Evolutionary conservation across 1,140 invertebrate genomes (phyloP), one percentile per base, ranked within the genome.

Genomic region (Zaprionus taronus): DNA sequence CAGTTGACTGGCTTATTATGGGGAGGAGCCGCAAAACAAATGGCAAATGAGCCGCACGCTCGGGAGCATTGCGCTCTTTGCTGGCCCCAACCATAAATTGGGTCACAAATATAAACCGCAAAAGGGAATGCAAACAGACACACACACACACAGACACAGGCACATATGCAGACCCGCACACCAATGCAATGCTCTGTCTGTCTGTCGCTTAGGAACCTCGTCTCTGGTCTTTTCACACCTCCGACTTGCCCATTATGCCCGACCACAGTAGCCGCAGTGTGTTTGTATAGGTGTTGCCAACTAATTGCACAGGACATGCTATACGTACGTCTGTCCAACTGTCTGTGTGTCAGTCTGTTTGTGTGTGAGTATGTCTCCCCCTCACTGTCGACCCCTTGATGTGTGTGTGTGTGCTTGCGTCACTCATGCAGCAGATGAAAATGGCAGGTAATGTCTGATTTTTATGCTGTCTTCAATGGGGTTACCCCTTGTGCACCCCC

Each of bases 271-370:
- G 68, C 78, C 84, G 57, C 84, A 89, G 78, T 79, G 73, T 87
- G 83, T 87, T 83, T 87, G 78, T 64, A 65, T 75, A 80, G 66
- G 77, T 89, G 83, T 83, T 87, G 64, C 71, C 67, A 66, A 78
- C 77, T 87, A 86, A 87, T 86, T 86, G 84, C 73, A 58, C 68
- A 55, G 24, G 34, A 44, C 55, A 41, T 64, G 49, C 44, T 38
- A 14, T 26, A 20, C 58, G 26, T 61, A 20, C 49, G 26, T 61
- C 17, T 28, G 28, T 28, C 53, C n/a, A 14, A 5, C 53, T 41
- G n/a, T n/a, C n/a, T n/a, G n/a, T n/a, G 36, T 38, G 28, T 28
- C 24, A 38, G 20, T 71, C 3, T 62, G 7, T 12, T 12, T 31
- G 28, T 31, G 28, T 31, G 9, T 31, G 28, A 7, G 28, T 9